Conservation (phyloP, 2,113 vertebrate genomes). For the Microtus pennsylvanicus region DNA sequence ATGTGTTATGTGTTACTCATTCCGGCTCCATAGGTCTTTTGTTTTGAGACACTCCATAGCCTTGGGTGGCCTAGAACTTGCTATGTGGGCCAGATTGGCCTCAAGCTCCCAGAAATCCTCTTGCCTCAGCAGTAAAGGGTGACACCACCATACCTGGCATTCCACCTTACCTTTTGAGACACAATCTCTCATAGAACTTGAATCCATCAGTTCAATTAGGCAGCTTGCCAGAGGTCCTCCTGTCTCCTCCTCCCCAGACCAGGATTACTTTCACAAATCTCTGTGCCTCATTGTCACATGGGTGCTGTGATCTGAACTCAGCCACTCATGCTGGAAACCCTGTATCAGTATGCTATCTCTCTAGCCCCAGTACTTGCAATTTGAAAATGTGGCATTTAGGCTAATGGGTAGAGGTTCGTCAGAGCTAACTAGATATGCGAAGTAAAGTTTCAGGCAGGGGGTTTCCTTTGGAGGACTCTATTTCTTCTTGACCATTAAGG, state of each 20-base stretch:
- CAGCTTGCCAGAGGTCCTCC: background rate
- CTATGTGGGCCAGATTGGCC: background rate
- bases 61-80: background rate
- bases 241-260: no score
- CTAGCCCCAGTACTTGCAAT: constrained; percentile 16
- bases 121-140: background rate
- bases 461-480: constrained; percentile 54
- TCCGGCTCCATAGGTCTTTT: background rate
- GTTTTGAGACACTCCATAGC: background rate
- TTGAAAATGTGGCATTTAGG: constrained; percentile 63
- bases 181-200: no score
- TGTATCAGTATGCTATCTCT: no score
- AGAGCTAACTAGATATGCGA: constrained; percentile 60
- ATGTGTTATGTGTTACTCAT: background rate
- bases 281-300: background rate
- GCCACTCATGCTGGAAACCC: no score
- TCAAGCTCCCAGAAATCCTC: background rate
- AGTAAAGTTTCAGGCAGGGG: constrained; percentile 51
- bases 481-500: constrained; percentile 33
- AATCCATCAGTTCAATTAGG: no score
- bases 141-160: background rate
- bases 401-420: constrained; percentile 69
- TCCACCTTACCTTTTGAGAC: background rate
- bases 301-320: no score
- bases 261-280: background rate